Evolutionary conservation across 2,888 invertebrate genomes (phyloP), one percentile per base, ranked within the genome.

Genomic region (Smittia sp.): DNA sequence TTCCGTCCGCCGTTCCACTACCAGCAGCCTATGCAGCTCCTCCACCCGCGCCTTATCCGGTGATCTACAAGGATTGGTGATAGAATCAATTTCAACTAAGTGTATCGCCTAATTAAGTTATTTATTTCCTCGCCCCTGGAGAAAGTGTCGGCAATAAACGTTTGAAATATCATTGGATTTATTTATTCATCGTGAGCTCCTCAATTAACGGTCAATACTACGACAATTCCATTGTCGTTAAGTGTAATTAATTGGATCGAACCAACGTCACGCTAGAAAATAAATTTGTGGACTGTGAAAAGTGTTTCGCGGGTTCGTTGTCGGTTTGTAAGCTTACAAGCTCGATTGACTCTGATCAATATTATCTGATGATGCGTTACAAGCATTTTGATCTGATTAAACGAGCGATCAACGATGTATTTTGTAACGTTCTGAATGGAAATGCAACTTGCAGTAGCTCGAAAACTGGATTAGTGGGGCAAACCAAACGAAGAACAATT

Each of bases 31-130:
- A 85, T 32, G 80, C 85, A 24, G 78, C 80, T 0, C 80, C 79
- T 62, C 78, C 78, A 78, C 86, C 78, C 79, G 83, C 79, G 81
- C 87, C n/a, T 20, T 83, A 79, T 81, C 87, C 75, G 79, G 84
- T 82, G 27, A n/a, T 66, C 9, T 66, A 66, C 39, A 38, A 38
- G 18, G 11, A 32, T 39, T 67, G 67, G 67, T 67, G 25, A 41
- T 15, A 20, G n/a, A n/a, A 25, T 65, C 25, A 1, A 78, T 76
- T 3, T 63, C 6, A 13, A 24, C 11, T 25, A 9, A 20, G 15
- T 22, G n/a, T 24, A 13, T 22, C 15, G 2, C 24, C 9, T 20
- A 3, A 4, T 25, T 25, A 63, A 27, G 13, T 63, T 63, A 63
- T 24, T 63, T 63, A 63, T 63, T 62, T 62, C n/a, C 20, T 62